Percentiles rank a stretch among this genome's conserved stretches.
Conservation (phyloP, 2,113 vertebrate species). For the Dromaius novaehollandiae region DNA sequence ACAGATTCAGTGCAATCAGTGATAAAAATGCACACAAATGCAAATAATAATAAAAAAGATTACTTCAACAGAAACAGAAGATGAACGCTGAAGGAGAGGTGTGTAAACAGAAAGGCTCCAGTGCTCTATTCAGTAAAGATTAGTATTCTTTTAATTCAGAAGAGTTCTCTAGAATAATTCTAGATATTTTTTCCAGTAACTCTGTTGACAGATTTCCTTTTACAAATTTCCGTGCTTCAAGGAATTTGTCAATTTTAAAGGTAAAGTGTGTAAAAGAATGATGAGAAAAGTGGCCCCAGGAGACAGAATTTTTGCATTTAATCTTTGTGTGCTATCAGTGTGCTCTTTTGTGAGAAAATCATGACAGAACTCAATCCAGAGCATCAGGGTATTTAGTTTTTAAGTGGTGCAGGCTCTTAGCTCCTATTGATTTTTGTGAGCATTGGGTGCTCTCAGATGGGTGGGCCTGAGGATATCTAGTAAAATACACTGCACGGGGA, state of each 20-base stretch:
- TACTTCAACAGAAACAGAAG: background rate
- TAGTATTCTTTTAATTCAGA: slow-evolving; percentile 41
- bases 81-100: background rate
- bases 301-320: background rate
- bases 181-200: background rate
- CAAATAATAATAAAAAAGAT: background rate
- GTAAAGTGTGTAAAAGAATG: background rate
- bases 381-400: background rate
- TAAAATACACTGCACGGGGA: background rate
- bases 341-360: background rate
- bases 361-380: background rate
- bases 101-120: background rate
- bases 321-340: background rate
- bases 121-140: slow-evolving; percentile 4
- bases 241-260: background rate
- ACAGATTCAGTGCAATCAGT: background rate
- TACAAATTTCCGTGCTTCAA: background rate
- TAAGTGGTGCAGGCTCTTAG: background rate
- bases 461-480: background rate
- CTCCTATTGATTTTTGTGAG: background rate
- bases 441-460: background rate
- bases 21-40: slow-evolving; percentile 9
- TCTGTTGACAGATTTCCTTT: background rate
- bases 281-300: background rate
- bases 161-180: background rate